phyloP scores from a whole-genome alignment of 2,113 vertebrate species.

The Nicator chloris region DNA sequence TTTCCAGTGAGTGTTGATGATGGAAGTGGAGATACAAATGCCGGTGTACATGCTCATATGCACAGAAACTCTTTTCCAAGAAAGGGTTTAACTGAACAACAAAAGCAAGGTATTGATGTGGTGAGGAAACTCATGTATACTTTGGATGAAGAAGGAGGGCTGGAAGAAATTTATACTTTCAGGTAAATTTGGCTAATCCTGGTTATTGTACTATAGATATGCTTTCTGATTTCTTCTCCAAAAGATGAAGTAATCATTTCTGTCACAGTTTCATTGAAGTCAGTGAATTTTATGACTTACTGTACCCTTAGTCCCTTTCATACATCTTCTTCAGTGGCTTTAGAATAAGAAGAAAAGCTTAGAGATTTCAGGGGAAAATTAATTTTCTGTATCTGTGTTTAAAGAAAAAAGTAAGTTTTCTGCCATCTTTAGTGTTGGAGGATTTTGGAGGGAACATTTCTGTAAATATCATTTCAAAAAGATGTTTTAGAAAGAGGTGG shows the following conservation, averaged over 20 bases:
- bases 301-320: background rate
- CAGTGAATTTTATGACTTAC: background rate
- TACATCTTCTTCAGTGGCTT: background rate
- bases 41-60: background rate
- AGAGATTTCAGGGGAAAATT: background rate
- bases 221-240: background rate
- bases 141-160: constrained; percentile 84
- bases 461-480: background rate
- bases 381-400: background rate
- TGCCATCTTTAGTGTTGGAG: background rate
- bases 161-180: constrained; percentile 89
- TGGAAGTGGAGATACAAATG: constrained; percentile 21
- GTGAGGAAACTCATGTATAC: constrained; percentile 82
- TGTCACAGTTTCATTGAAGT: background rate
- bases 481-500: background rate
- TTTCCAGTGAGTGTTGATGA: constrained; percentile 73
- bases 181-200: constrained; percentile 71
- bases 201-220: background rate
- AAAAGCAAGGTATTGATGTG: constrained; percentile 79
- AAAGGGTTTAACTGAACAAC: constrained; percentile 81
- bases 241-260: background rate
- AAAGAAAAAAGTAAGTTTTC: background rate
- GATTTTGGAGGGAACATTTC: background rate
- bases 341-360: background rate
- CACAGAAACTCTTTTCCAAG: background rate